Evolutionary conservation across 2,113 vertebrate species (phyloP).

Genomic region (Ramphastos sulfuratus): DNA sequence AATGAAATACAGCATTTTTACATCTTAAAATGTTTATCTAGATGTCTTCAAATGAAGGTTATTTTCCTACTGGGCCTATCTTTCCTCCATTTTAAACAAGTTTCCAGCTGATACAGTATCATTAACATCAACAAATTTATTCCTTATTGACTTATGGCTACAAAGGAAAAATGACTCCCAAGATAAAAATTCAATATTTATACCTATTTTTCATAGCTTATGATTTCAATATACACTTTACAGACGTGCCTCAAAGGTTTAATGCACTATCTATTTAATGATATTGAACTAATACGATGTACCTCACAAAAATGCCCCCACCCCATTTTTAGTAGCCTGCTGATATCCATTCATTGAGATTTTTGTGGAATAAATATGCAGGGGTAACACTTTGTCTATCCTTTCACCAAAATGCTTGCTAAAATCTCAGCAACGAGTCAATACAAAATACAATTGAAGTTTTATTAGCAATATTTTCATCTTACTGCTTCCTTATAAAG

Average conservation of each 20-base stretch:
- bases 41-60: not conserved
- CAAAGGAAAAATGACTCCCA: not conserved
- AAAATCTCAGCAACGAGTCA: slow-evolving; percentile 3
- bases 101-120: not conserved
- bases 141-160: not conserved
- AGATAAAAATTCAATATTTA: not conserved
- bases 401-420: not conserved
- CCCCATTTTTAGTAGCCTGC: not conserved
- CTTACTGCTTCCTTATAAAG: not conserved
- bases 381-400: not conserved
- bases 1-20: not conserved
- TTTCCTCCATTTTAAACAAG: not conserved
- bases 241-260: not conserved
- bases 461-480: not conserved
- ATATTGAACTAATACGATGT: not conserved
- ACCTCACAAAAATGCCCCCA: not conserved
- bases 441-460: not conserved
- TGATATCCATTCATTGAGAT: not conserved
- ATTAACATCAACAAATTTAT: not conserved
- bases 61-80: not conserved
- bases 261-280: not conserved
- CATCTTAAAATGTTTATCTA: not conserved
- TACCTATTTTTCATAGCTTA: not conserved
- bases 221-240: not conserved
- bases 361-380: not conserved